Evolutionary conservation across 1,140 invertebrate genomes (phyloP).

Genomic region (Caerostris darwini): DNA sequence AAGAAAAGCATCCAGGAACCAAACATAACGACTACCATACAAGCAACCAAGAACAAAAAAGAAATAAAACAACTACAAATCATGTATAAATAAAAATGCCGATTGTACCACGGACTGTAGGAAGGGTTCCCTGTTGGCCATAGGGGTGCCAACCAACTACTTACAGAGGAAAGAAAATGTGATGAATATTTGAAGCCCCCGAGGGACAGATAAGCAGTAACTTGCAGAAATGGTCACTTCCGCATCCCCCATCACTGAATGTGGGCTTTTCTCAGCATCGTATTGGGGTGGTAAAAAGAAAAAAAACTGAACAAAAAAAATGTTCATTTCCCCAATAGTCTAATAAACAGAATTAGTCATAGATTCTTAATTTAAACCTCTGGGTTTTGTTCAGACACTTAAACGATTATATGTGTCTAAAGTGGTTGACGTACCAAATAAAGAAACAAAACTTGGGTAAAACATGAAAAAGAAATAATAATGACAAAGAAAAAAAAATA

Average conservation of each 20-base stretch:
- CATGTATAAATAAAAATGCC: constrained; percentile 57
- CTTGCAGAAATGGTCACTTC: constrained; percentile 54
- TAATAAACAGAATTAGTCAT: constrained; percentile 69
- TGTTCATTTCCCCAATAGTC: too few species aligned
- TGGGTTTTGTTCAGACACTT: constrained; percentile 20
- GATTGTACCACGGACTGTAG: constrained; percentile 3
- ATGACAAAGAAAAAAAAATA: not conserved
- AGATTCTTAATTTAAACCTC: constrained; percentile 67
- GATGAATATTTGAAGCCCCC: constrained; percentile 69
- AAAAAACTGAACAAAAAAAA: not conserved
- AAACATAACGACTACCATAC: not conserved
- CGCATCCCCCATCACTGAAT: not conserved
- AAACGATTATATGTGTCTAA: constrained; percentile 47
- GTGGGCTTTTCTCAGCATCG: not conserved
- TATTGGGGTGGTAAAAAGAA: not conserved
- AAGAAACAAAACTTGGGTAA: constrained; percentile 43
- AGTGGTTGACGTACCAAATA: constrained; percentile 43
- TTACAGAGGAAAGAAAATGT: constrained; percentile 56
- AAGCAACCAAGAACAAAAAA: not conserved
- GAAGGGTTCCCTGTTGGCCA: constrained; percentile 38
- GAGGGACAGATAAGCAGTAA: constrained; percentile 57
- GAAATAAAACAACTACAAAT: not conserved
- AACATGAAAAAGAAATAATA: not conserved
- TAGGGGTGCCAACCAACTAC: constrained; percentile 25
- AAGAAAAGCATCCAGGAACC: not conserved